Evolutionary conservation across 2,888 invertebrate genomes (phyloP).

Genomic region (Steinernema scapterisci): DNA sequence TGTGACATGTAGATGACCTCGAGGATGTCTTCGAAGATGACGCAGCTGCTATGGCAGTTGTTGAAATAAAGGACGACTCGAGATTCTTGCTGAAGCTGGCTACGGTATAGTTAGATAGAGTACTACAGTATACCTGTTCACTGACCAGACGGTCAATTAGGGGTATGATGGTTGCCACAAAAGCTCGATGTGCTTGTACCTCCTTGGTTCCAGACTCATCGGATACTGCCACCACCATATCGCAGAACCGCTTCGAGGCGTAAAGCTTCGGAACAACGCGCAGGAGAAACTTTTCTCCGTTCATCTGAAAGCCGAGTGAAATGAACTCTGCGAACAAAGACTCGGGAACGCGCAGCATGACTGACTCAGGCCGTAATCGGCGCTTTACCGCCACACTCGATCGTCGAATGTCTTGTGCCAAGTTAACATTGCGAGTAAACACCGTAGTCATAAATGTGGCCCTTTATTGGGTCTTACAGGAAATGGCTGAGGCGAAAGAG

Average conservation of each 20-base stretch:
- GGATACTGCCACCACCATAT: background rate
- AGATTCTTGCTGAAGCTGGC: constrained; percentile 10
- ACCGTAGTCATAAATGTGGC: constrained; percentile 22
- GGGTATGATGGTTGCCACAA: background rate
- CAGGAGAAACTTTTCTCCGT: constrained; percentile 7
- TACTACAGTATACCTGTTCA: constrained; percentile 23
- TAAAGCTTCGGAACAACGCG: constrained; percentile 10
- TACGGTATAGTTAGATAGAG: no score
- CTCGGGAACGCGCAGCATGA: constrained; percentile 17
- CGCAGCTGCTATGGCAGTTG: constrained; percentile 14
- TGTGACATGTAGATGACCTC: constrained; percentile 12
- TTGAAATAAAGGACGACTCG: constrained; percentile 16
- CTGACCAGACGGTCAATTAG: constrained; percentile 14
- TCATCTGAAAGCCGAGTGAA: constrained; percentile 19
- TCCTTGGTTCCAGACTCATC: constrained; percentile 24
- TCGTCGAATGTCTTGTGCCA: background rate
- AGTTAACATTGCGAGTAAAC: constrained; percentile 28
- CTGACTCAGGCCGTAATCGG: constrained; percentile 19
- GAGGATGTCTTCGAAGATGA: constrained; percentile 23
- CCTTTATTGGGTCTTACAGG: constrained; percentile 27
- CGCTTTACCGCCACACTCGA: constrained; percentile 9
- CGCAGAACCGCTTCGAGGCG: constrained; percentile 25
- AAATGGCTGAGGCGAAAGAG: background rate
- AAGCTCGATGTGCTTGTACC: constrained; percentile 10
- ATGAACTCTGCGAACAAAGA: background rate